These are phyloP conservation scores for Tinamus major DNA, from an alignment of 2,797 vertebrate genomes.

Conservation along the genomic window DNA sequence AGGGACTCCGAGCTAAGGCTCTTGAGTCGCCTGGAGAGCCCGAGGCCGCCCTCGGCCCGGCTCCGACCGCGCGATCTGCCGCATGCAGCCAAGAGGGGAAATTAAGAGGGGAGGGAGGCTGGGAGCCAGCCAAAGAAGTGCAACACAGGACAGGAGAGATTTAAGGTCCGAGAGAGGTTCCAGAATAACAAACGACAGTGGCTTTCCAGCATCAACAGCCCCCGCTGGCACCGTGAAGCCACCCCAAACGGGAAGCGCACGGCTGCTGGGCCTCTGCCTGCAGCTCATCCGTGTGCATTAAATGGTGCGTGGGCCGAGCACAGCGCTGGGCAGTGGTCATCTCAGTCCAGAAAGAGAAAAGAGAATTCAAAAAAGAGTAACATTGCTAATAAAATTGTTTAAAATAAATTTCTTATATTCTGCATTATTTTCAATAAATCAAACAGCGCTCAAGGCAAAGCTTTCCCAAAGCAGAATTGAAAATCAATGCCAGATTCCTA, in stretches of 20 bases:
- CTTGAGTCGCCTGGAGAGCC: neutral
- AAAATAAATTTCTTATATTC: neutral
- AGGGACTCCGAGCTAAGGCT: accelerated
- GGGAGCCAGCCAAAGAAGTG: neutral
- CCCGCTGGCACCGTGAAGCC: neutral
- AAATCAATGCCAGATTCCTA: neutral
- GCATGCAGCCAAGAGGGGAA: neutral
- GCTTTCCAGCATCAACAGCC: neutral
- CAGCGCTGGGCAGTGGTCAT: neutral
- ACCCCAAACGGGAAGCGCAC: neutral
- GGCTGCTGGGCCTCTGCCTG: neutral
- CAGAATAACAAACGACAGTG: neutral
- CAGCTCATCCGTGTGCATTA: neutral
- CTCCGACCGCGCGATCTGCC: neutral
- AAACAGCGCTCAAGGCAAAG: neutral
- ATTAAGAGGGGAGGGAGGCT: neutral
- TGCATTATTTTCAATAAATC: neutral
- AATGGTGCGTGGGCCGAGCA: neutral
- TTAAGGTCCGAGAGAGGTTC: neutral
- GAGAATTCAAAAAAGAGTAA: neutral
- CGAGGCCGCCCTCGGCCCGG: neutral
- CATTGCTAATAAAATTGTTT: neutral
- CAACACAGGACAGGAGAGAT: neutral
- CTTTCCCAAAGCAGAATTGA: neutral
- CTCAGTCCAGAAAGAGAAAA: neutral